Conservation (phyloP, 2,113 vertebrate species). For the Muntiacus muntjak region DNA sequence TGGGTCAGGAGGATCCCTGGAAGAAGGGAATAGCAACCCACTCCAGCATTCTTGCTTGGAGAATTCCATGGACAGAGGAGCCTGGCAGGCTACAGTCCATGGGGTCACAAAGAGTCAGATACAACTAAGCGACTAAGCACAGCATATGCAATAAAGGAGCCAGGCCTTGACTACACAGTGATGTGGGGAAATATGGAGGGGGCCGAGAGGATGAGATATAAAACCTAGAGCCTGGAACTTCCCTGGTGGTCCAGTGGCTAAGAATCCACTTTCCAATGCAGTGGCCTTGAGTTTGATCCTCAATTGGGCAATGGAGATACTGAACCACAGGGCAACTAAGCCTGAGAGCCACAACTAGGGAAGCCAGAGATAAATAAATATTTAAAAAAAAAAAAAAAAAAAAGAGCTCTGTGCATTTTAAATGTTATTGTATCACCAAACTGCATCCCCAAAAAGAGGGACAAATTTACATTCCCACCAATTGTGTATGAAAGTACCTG, state of each 20-base stretch:
- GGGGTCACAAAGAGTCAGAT: not conserved
- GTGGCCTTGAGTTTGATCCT: not conserved
- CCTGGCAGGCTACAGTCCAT: not conserved
- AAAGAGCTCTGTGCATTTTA: not conserved
- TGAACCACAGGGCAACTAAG: not conserved
- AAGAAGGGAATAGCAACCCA: not conserved
- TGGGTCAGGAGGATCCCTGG: not conserved
- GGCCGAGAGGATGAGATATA: not conserved
- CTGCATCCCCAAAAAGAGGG: not conserved
- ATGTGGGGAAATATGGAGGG: rapidly evolving
- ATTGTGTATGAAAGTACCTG: not conserved
- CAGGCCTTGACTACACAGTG: rapidly evolving
- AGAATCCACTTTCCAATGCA: not conserved
- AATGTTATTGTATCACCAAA: not conserved
- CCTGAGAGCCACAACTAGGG: not conserved
- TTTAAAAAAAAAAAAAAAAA: not conserved
- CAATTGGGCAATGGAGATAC: not conserved
- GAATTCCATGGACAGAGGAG: not conserved
- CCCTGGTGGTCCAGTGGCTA: not conserved
- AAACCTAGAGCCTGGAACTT: not conserved
- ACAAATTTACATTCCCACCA: not conserved
- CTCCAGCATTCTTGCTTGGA: not conserved
- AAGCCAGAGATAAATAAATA: not conserved
- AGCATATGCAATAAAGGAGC: not conserved
- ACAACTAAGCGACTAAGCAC: not conserved